Conservation (phyloP, 2,888 invertebrate genomes). For the Mantis religiosa region DNA sequence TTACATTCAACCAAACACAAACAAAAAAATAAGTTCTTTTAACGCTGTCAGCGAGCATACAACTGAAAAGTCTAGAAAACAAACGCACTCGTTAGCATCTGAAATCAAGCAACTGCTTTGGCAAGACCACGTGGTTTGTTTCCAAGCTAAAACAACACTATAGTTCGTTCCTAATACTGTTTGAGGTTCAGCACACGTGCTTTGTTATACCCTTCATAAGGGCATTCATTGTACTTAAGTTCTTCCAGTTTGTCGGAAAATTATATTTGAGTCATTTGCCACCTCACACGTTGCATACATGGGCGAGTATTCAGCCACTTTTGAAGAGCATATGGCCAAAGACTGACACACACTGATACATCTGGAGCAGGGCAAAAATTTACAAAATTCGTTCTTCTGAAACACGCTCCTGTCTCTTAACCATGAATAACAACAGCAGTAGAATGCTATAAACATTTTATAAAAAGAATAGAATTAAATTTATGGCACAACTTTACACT, state of each 20-base stretch:
- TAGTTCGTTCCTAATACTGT: neutral
- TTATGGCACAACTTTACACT: too few relatives aligned
- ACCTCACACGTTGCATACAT: neutral
- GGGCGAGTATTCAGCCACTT: too few relatives aligned
- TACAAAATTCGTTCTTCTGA: too few relatives aligned
- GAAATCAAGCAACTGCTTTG: neutral
- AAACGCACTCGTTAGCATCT: neutral
- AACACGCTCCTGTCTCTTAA: too few relatives aligned
- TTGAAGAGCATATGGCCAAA: too few relatives aligned
- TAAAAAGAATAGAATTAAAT: too few relatives aligned
- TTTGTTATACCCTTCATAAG: neutral
- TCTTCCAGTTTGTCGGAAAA: neutral
- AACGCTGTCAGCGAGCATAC: neutral
- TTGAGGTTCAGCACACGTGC: neutral
- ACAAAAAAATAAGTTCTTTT: neutral
- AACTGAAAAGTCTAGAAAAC: neutral
- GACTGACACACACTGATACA: too few relatives aligned
- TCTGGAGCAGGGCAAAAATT: too few relatives aligned
- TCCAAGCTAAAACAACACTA: neutral
- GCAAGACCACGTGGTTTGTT: neutral
- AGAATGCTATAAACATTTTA: too few relatives aligned
- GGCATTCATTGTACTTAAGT: neutral
- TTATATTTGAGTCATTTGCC: neutral
- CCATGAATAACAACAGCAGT: too few relatives aligned
- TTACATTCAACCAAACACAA: neutral